These are phyloP conservation scores for Eupsittula cactorum DNA, from an alignment of 2,113 vertebrate genomes.

Conservation along the genomic window DNA sequence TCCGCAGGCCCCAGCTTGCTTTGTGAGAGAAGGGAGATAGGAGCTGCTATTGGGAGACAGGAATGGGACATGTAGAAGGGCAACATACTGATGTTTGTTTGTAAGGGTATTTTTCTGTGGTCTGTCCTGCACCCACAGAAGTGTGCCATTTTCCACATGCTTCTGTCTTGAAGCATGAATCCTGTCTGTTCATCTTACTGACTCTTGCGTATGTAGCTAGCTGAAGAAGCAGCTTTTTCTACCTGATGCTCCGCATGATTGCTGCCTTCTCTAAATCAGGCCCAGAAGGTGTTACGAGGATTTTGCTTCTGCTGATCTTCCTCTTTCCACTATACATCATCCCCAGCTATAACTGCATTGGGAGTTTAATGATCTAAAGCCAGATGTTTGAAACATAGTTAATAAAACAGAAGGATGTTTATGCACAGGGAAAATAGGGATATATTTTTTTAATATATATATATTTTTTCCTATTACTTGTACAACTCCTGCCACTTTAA, in stretches of 20 bases:
- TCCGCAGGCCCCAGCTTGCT: neutral
- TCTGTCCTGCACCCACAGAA: neutral
- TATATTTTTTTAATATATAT: neutral
- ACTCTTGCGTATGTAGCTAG: neutral
- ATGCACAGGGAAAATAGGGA: neutral
- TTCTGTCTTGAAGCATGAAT: neutral
- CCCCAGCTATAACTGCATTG: neutral
- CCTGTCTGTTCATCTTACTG: neutral
- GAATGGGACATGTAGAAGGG: neutral
- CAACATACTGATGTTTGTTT: neutral
- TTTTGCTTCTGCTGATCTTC: constrained; percentile 7
- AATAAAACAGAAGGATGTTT: constrained; percentile 11
- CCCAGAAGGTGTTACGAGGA: neutral
- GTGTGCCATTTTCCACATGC: neutral
- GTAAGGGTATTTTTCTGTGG: neutral
- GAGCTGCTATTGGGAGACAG: neutral
- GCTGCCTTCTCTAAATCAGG: neutral
- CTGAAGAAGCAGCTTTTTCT: neutral
- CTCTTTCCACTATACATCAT: neutral
- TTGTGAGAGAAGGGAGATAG: neutral
- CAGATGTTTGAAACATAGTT: neutral
- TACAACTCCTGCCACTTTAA: neutral
- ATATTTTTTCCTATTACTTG: neutral
- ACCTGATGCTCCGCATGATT: neutral
- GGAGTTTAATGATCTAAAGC: neutral